Percentiles rank a stretch among this genome's conserved stretches.
Conservation (phyloP, 2,797 vertebrate species). For the Limosa lapponica region DNA sequence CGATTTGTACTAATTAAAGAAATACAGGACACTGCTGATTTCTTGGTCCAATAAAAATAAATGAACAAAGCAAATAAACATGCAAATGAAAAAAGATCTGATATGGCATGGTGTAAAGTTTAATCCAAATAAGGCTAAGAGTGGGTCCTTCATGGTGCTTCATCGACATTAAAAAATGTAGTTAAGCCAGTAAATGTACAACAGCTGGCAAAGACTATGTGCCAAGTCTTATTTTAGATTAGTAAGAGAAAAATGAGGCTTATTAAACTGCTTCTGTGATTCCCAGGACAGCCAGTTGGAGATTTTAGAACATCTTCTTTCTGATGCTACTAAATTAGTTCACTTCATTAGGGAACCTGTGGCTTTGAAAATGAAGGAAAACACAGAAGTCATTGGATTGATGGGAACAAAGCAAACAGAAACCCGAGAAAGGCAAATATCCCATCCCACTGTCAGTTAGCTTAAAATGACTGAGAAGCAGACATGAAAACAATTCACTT, state of each 20-base stretch:
- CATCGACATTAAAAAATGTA: constrained; percentile 68
- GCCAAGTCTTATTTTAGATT: constrained; percentile 81
- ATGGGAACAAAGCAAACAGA: background rate
- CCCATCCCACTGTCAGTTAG: background rate
- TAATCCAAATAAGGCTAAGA: constrained; percentile 82
- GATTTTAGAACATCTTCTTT: constrained; percentile 51
- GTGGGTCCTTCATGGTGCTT: constrained; percentile 53
- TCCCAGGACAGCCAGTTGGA: constrained; percentile 45
- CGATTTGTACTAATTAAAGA: constrained; percentile 12
- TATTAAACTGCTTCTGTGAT: constrained; percentile 43
- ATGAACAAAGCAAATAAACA: constrained; percentile 49
- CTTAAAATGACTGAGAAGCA: background rate
- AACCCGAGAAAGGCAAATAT: background rate
- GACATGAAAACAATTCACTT: background rate
- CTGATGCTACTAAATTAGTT: background rate
- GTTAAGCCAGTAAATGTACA: constrained; percentile 70
- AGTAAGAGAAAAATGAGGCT: constrained; percentile 52
- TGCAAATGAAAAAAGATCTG: constrained; percentile 34
- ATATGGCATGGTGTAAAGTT: constrained; percentile 56
- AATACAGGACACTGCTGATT: background rate
- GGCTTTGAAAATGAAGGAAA: constrained; percentile 14
- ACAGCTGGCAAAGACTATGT: constrained; percentile 72
- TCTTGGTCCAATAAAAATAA: constrained; percentile 44
- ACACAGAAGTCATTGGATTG: background rate
- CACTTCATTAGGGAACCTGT: background rate